Base-by-base conservation (phyloP, 2,888 invertebrate genomes). In the Clepsis dumicolana region DNA sequence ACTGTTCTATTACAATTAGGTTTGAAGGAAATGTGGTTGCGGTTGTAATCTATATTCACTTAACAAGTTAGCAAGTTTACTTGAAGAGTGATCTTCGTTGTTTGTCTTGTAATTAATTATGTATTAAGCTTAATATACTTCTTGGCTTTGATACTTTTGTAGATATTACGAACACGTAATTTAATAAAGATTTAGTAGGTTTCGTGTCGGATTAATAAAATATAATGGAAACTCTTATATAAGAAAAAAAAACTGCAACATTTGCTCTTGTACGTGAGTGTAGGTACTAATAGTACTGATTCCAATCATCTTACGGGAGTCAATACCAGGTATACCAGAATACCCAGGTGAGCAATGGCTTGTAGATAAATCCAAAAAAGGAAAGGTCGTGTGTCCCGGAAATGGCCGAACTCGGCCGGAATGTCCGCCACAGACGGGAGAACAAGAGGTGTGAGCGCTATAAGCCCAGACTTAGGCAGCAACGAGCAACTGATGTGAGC, bases 1-100 rank as follows among this genome's bases (percentile, higher is more conserved):
- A 54, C 38, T 61, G 56, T 38, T 38, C 56, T 50, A 38, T 50
- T 50, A 62, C 32, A 62, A 62, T 66, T 56, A 56, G 7, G 61
- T 52, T 62, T 38, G 50, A 35, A 41, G n/a, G 35, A 16, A 41
- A 25, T 41, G 38, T 41, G 16, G 2, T 24, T 10, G 10, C 21
- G 10, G 18, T 21, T 48, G 44, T 48, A 48, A 48, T 21, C 16
- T 44, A 18, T 18, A 44, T 16, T 1, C 8, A 44, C 18, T 44
- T 8, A 7, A 18, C 18, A 38, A 7, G 7, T 44, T 44, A 18
- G 44, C 18, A 7, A 38, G 14, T 38, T n/a, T 38, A 38, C 38
- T n/a, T 3, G n/a, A 38, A 38, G 1, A 38, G n/a, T 38, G 4
- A n/a, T 38, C n/a, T 38, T 38, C 5, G 14, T 4, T 10, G 32